Evolutionary conservation across 2,113 vertebrate genomes (phyloP), one percentile per base, ranked within the genome.

Genomic region (Tyrannus savana): DNA sequence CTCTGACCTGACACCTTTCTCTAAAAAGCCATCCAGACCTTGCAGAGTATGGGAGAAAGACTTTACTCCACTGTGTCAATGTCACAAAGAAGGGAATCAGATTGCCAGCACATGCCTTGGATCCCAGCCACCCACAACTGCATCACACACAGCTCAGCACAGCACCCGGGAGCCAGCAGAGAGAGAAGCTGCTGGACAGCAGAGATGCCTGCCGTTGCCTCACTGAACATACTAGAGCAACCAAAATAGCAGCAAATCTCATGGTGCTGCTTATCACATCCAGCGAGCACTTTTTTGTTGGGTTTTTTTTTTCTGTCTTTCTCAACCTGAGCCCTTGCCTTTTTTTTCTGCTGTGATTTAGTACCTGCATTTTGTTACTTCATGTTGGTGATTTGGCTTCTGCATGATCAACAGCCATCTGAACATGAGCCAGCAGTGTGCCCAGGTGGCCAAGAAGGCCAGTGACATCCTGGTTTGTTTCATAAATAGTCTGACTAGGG

Each of bases 21-120:
- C n/a, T 96, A 98, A 95, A 98, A 84, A 82, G 31, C 96, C 98
- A 74, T 96, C 96, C 49, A 89, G 97, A 98, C 76, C 91, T 98
- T 95, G 78, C 81, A 37, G 14, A 16, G 4, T 49, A 24, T 49
- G 49, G 97, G 96, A 97, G 97, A 96, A 97, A 94, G 67, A 74
- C n/a, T 30, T 74, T 81, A 30, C 33, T 73, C 30, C 6, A 1
- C 60, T 49, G 2, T 72, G 59, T 55, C 42, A 24, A 4, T 71
- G 56, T 59, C 47, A 75, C 35, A 46, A 62, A 77, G 42, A 71
- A 15, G 28, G 37, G 63, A 89, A 86, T 22, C 19, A 37, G 66
- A 37, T 12, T 67, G n/a, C 47, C 64, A 72, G 25, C 30, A 72
- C 25, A 5, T 71, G 25, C 55, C 28, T 89, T 62, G 39, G 46